phyloP scores from a whole-genome alignment of 2,888 invertebrate species.

The Thymelicus sylvestris region DNA sequence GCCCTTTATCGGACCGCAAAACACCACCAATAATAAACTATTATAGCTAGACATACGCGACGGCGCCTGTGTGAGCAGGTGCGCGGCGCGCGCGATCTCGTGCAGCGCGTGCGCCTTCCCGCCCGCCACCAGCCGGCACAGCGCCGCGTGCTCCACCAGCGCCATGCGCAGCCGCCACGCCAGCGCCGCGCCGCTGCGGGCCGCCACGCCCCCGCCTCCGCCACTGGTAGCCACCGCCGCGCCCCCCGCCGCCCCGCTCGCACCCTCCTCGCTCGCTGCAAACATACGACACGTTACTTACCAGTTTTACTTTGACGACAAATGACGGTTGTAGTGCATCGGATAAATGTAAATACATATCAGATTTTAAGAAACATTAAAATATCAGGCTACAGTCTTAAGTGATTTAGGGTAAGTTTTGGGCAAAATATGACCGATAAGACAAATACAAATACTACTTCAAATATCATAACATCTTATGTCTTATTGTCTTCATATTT shows the following conservation, averaged over 20 bases:
- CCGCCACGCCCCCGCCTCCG: slow-evolving; percentile 12
- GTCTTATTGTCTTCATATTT: too few relatives aligned
- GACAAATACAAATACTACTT: too few relatives aligned
- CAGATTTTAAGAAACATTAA: too few relatives aligned
- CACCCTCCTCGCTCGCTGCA: slow-evolving; percentile 89
- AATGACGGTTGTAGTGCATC: too few relatives aligned
- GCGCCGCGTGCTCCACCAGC: slow-evolving; percentile 97
- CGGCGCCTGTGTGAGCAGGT: slow-evolving; percentile 55
- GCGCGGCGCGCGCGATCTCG: slow-evolving; percentile 85
- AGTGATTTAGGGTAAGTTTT: too few relatives aligned
- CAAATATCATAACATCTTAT: too few relatives aligned
- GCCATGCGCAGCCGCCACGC: slow-evolving; percentile 97
- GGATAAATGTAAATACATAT: too few relatives aligned
- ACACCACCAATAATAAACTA: too few relatives aligned
- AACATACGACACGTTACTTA: neutral
- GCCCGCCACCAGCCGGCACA: slow-evolving; percentile 98
- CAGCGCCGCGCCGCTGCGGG: slow-evolving; percentile 61
- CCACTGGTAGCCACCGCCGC: slow-evolving; percentile 56
- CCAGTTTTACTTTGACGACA: too few relatives aligned
- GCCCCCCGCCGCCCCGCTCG: slow-evolving; percentile 83
- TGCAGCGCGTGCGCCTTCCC: slow-evolving; percentile 96
- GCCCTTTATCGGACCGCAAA: too few relatives aligned
- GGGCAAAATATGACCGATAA: too few relatives aligned
- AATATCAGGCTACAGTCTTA: too few relatives aligned
- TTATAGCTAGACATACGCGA: slow-evolving; percentile 48